These are phyloP conservation scores for Saccostrea glomerata DNA, from an alignment of 1,140 invertebrate species.

Conservation along the genomic window DNA sequence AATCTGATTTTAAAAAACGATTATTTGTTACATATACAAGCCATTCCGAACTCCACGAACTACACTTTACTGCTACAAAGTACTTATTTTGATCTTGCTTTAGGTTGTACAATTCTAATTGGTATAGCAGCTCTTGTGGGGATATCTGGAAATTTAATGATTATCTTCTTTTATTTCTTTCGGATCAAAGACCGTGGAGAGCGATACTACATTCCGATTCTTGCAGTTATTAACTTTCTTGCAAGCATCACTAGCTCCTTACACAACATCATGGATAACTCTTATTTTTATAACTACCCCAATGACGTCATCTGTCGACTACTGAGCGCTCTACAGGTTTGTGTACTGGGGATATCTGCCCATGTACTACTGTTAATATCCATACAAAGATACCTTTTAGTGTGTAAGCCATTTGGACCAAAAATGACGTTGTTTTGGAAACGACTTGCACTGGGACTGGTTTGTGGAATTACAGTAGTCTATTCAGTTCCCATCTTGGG, in stretches of 20 bases:
- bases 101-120: not conserved
- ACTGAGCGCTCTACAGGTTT: not conserved
- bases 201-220: slow-evolving; percentile 32
- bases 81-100: not conserved
- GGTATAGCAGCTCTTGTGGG: not conserved
- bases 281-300: not conserved
- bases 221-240: slow-evolving; percentile 26
- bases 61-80: not conserved
- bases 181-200: slow-evolving; percentile 26
- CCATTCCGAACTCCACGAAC: not conserved
- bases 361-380: slow-evolving; percentile 6
- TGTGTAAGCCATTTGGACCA: not conserved
- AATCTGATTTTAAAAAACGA: too few relatives aligned
- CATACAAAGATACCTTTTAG: not conserved
- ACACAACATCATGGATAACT: slow-evolving; percentile 16
- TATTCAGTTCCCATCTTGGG: not conserved
- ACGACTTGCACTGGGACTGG: not conserved
- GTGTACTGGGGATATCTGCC: not conserved
- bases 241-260: not conserved
- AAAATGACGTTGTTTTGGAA: slow-evolving; percentile 16
- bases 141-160: not conserved
- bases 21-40: too few relatives aligned
- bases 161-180: slow-evolving; percentile 27
- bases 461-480: not conserved
- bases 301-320: slow-evolving; percentile 8